Conservation (phyloP, 2,797 vertebrate genomes). For the Ptychobarbus kaznakovi region DNA sequence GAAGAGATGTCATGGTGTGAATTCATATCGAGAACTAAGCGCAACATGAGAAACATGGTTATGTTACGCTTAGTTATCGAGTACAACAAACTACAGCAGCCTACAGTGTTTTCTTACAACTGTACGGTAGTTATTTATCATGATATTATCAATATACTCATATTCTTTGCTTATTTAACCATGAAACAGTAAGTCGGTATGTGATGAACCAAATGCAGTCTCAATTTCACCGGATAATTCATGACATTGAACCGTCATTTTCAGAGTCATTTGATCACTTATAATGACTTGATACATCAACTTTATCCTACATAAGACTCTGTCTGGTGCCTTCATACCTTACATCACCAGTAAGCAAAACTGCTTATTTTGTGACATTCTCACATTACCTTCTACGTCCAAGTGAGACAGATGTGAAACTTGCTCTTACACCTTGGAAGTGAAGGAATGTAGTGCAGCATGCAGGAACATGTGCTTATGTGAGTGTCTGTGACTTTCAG, state of each 20-base stretch:
- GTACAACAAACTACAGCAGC: not conserved
- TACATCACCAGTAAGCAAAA: not conserved
- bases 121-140: not conserved
- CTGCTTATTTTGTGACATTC: not conserved
- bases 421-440: not conserved
- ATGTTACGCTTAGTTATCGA: not conserved
- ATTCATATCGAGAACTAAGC: not conserved
- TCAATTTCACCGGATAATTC: not conserved
- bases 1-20: not conserved
- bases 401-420: not conserved
- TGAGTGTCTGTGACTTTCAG: conserved; percentile 1
- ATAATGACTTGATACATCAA: not conserved
- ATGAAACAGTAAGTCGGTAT: not conserved
- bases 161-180: not conserved
- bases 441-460: conserved; percentile 70
- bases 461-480: conserved; percentile 70
- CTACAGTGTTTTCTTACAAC: not conserved
- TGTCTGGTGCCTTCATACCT: not conserved
- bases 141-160: not conserved
- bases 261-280: conserved; percentile 2
- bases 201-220: not conserved
- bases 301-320: not conserved
- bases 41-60: no score
- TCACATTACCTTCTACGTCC: not conserved
- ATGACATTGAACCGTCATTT: conserved; percentile 2